A percentile compares a stretch with the other conserved stretches of the same genome.
phyloP scores from a whole-genome alignment of 1,140 invertebrate genomes.

The Drosophila pectinifera region DNA sequence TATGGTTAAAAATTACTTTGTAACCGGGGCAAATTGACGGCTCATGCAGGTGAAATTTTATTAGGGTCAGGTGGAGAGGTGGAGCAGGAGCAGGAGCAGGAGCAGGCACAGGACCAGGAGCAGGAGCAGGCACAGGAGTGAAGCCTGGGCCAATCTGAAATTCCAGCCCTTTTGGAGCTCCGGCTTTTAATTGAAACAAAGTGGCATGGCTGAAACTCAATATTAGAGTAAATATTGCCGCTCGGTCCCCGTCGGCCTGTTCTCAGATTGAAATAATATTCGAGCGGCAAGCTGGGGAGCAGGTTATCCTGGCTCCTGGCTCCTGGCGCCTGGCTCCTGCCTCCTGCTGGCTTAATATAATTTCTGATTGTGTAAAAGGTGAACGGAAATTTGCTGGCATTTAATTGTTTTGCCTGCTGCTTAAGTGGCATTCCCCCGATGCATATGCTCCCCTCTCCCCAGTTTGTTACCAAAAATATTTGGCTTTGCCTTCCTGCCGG shows the following conservation, averaged over 20 bases:
- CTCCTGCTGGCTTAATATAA: constrained; percentile 21
- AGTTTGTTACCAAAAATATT: constrained; percentile 16
- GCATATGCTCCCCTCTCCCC: not conserved
- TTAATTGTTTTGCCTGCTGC: constrained; percentile 29
- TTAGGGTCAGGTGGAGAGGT: constrained; percentile 19
- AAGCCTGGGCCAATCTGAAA: constrained; percentile 13
- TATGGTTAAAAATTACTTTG: constrained; percentile 40
- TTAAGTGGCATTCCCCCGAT: constrained; percentile 14
- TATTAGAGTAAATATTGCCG: constrained; percentile 40
- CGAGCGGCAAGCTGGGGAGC: not conserved
- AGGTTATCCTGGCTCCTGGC: constrained; percentile 2
- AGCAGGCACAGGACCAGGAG: not conserved
- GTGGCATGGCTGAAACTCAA: constrained; percentile 36
- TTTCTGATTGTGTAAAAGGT: constrained; percentile 27
- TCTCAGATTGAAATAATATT: constrained; percentile 17
- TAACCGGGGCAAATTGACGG: constrained; percentile 9
- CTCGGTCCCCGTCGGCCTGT: constrained; percentile 1
- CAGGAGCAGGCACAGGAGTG: not conserved
- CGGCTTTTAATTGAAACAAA: constrained; percentile 50
- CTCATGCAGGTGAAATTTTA: constrained; percentile 22
- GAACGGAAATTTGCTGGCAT: constrained; percentile 28
- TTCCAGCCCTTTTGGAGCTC: constrained; percentile 19
- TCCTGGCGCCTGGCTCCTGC: not conserved
- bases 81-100: not conserved
- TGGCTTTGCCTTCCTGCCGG: not conserved